Conservation (phyloP, 2,888 invertebrate genomes). For the Eudemis profundana region DNA sequence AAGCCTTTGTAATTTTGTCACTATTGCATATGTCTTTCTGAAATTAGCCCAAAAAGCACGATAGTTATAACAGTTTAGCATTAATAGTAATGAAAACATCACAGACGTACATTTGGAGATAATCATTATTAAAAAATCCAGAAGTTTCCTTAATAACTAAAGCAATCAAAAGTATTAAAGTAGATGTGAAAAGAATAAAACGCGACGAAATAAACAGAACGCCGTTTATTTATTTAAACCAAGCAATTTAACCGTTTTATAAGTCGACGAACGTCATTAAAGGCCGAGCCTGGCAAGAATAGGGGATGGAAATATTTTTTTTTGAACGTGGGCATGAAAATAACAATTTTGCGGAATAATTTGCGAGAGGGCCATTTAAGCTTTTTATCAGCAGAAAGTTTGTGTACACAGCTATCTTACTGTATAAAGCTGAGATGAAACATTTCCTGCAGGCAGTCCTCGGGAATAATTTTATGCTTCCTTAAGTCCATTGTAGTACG, state of each 20-base stretch:
- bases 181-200: slow-evolving; percentile 50
- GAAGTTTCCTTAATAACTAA: slow-evolving; percentile 45
- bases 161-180: slow-evolving; percentile 51
- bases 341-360: slow-evolving; percentile 80
- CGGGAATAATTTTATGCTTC: slow-evolving; percentile 80
- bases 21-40: background rate
- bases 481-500: slow-evolving; percentile 74
- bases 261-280: slow-evolving; percentile 70
- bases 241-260: slow-evolving; percentile 70
- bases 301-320: slow-evolving; percentile 67
- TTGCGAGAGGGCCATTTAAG: slow-evolving; percentile 78
- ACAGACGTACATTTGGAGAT: background rate
- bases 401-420: slow-evolving; percentile 79
- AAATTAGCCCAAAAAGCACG: background rate
- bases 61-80: too few species aligned
- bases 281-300: slow-evolving; percentile 61
- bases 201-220: slow-evolving; percentile 57
- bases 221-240: slow-evolving; percentile 72
- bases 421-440: slow-evolving; percentile 67
- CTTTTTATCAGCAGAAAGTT: slow-evolving; percentile 80
- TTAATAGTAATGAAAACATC: too few species aligned
- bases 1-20: background rate
- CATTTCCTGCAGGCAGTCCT: slow-evolving; percentile 71
- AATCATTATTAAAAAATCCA: slow-evolving; percentile 45
- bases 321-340: slow-evolving; percentile 67